These are phyloP conservation scores for Symphodus melops DNA, from an alignment of 2,113 vertebrate species.

Conservation along the genomic window DNA sequence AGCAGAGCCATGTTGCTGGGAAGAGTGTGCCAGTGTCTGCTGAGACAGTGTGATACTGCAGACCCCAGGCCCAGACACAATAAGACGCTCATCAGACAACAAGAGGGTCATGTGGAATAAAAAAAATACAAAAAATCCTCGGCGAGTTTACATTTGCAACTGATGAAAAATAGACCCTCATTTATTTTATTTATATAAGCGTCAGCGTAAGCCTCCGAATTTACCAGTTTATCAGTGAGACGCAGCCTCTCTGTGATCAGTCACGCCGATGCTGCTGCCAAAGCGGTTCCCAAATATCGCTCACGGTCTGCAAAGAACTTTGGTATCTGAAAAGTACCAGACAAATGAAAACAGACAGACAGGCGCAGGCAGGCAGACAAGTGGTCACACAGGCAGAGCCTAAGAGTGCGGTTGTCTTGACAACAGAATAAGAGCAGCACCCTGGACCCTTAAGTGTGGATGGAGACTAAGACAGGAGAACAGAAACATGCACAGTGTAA, in stretches of 20 bases:
- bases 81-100: constrained; percentile 64
- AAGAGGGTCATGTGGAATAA: constrained; percentile 29
- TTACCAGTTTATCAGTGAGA: constrained; percentile 49
- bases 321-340: constrained; percentile 40
- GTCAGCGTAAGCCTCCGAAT: constrained; percentile 36
- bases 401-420: constrained; percentile 71
- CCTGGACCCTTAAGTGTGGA: constrained; percentile 30
- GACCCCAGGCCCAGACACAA: constrained; percentile 51
- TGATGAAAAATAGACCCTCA: constrained; percentile 5
- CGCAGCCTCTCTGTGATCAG: constrained; percentile 44
- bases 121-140: too few species aligned
- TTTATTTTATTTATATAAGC: constrained; percentile 33
- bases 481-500: constrained; percentile 18
- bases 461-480: constrained; percentile 37
- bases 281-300: constrained; percentile 23
- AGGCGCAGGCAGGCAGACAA: constrained; percentile 32
- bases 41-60: constrained; percentile 58
- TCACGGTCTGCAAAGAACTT: constrained; percentile 29
- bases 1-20: constrained; percentile 53
- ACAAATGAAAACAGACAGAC: constrained; percentile 54
- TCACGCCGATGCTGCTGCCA: constrained; percentile 39
- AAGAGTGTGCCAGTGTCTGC: constrained; percentile 55
- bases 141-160: constrained; percentile 36
- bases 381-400: constrained; percentile 46
- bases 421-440: constrained; percentile 64